These are phyloP conservation scores for Ferrisia virgata DNA, from an alignment of 2,888 invertebrate species.

Conservation along the genomic window DNA sequence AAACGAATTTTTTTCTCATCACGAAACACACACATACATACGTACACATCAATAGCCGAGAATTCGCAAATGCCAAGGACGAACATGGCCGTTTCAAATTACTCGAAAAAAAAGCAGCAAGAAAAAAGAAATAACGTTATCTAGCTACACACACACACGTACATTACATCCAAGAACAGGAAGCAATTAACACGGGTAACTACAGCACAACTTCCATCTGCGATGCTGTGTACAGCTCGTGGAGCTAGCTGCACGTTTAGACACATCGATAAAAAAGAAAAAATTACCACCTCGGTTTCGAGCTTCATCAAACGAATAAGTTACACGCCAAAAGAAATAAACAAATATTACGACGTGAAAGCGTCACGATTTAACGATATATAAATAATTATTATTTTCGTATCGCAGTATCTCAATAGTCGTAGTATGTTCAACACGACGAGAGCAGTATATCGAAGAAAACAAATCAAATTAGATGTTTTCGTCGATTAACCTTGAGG, in stretches of 20 bases:
- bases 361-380: conserved; percentile 12
- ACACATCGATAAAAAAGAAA: neutral
- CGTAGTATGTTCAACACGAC: neutral
- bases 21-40: neutral
- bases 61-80: neutral
- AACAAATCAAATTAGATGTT: neutral
- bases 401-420: neutral
- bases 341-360: neutral
- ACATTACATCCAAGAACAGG: neutral
- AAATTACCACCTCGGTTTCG: neutral
- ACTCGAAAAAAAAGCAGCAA: neutral
- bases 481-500: neutral
- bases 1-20: neutral
- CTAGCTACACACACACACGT: neutral
- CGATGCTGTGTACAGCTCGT: neutral
- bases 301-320: neutral
- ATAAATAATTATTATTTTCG: conserved; percentile 21
- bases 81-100: neutral
- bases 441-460: neutral
- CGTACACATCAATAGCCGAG: no score
- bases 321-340: neutral
- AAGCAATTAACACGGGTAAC: neutral
- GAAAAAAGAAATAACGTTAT: neutral
- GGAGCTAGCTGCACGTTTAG: neutral
- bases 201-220: neutral